Evolutionary conservation across 2,113 vertebrate species (phyloP).

Genomic region (Corynorhinus townsendii): DNA sequence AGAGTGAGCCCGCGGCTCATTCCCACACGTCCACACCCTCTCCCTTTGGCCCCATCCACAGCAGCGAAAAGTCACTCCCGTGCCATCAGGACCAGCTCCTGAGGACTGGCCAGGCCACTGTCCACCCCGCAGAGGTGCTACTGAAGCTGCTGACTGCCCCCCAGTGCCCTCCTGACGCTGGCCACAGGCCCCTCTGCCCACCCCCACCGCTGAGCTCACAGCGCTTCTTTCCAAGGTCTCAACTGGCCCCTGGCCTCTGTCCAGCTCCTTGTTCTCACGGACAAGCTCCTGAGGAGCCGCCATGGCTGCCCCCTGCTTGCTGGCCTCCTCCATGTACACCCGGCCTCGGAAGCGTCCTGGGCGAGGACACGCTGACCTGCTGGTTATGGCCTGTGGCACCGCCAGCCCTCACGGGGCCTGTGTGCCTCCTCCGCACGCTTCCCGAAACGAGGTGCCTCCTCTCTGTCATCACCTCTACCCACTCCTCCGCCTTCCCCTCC

Average conservation of each 20-base stretch:
- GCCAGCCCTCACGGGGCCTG: background rate
- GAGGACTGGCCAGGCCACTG: fast-evolving
- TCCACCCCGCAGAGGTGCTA: background rate
- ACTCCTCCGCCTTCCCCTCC: background rate
- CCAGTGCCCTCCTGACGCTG: background rate
- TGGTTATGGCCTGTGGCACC: fast-evolving
- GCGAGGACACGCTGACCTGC: background rate
- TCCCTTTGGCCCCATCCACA: fast-evolving
- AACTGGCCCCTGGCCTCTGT: background rate
- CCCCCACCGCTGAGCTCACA: background rate
- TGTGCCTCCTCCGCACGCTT: background rate
- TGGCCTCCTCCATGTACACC: background rate
- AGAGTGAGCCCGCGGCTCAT: fast-evolving
- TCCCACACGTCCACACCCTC: fast-evolving
- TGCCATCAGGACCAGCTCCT: background rate
- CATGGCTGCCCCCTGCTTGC: fast-evolving
- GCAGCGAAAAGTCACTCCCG: background rate
- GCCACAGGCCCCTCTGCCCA: background rate
- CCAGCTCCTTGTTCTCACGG: background rate
- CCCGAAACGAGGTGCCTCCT: background rate
- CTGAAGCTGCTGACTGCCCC: background rate
- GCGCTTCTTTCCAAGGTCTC: background rate
- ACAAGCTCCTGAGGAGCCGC: background rate
- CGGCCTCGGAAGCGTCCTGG: background rate
- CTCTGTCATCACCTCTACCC: too few species aligned